Base-by-base conservation (phyloP, 2,113 vertebrate species). In the Poeciliopsis turrubarensis region DNA sequence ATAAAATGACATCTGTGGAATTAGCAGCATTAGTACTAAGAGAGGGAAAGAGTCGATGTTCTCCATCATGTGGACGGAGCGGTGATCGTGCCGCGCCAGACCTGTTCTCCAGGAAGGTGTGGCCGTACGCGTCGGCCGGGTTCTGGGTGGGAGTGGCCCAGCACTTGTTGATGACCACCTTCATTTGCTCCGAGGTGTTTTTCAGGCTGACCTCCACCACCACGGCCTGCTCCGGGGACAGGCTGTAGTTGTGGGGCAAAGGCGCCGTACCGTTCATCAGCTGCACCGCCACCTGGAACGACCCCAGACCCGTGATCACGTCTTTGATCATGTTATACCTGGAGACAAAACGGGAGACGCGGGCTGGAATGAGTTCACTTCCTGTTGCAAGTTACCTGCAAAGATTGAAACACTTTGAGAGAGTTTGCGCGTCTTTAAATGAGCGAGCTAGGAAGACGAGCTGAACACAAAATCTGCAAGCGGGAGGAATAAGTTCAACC, bases 51-150 rank as follows among this genome's bases (percentile, higher is more conserved):
- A 70, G 14, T 4, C 41, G 25, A 69, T 25, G 27, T 51, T 47
- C 14, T n/a, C 10, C 13, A 44, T 8, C 11, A 37, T 29, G 39
- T 29, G 11, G 37, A 19, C 3, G 1, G 25, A 39, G 11, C 6
- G 12, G 30, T 60, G 31, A 14, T 1, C 15, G 26, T 37, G 22
- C 15, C 26, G 34, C 15, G 22, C 71, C 27, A 65, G 78, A 98
- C 96, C 97, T 96, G 87, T 95, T 94, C 72, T 93, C 93, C 83
- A 97, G 92, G 83, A 98, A 97, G 72, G 79, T n/a, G 27, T 93
- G 84, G 17, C 79, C 84, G 65, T 75, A 14, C 0, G 69, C 22
- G 73, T 94, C 93, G 27, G n/a, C 0, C 15, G 95, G 89, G 29
- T 94, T 90, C 14, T 68, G 92, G 54, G 92, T 94, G 1, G 96